Base-by-base conservation (phyloP, 2,888 invertebrate species). In the Argyresthia albistria region DNA sequence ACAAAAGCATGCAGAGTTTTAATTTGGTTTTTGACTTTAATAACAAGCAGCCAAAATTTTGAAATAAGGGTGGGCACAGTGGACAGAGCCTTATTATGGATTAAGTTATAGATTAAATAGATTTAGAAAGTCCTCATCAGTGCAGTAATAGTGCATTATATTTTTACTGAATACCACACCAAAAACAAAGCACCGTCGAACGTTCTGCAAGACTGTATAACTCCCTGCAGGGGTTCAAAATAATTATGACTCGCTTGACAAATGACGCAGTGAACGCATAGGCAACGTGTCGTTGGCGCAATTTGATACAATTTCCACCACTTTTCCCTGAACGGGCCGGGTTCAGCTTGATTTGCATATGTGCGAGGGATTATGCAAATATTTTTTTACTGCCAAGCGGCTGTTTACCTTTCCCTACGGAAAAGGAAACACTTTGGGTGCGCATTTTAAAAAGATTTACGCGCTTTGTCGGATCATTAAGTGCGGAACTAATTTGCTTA, bases 391-490 rank as follows among this genome's bases (percentile, higher is more conserved):
- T 67, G 47, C 54, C 42, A 25, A 8, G 46, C 43, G 72, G 75
- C 76, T 76, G 79, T 80, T 78, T 76, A 73, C 77, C 62, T 75
- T 73, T 75, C 71, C 70, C 62, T 68, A 65, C 60, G 79, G 79
- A 77, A 82, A 67, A 80, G 83, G 82, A 79, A 83, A 77, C 79
- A 81, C 76, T 78, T 70, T 64, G 74, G 73, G 78, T 61, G 73
- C 69, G 74, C 79, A 76, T 84, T 84, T 80, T 80, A 83, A 87
- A 86, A 86, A 86, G 87, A 87, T 87, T 87, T 87, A 86, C 83
- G 77, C 83, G 75, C 83, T 80, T 86, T 84, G 86, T 82, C 83
- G 86, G 86, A 80, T 83, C 86, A 87, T 86, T 87, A 87, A 83
- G 78, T 84, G 74, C 74, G 81, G 82, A 84, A 84, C 84, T 87